Base-by-base conservation (phyloP, 2,888 invertebrate species). In the Odontocerum albicorne region DNA sequence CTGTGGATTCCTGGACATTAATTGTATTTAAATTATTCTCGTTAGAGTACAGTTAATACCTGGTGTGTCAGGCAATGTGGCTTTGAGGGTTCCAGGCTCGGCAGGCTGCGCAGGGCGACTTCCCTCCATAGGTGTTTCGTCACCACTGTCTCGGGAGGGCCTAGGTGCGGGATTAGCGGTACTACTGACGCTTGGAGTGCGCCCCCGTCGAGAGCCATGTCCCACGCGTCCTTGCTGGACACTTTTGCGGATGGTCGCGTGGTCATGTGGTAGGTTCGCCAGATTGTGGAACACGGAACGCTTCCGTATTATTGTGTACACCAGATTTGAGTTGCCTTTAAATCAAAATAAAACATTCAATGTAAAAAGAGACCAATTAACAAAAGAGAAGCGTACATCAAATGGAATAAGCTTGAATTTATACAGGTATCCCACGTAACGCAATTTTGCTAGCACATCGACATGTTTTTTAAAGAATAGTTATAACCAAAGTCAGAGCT, bases 281-380 rank as follows among this genome's bases (percentile, higher is more conserved):
- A 99, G 78, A 60, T 91, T 87, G 75, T 99, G 97, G 76, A 99
- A 99, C 54, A 98, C 96, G 70, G 92, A 92, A n/a, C 99, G 84
- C 72, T 99, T 99, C 46, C 98, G 85, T 66, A 99, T 99, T 62
- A 99, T 97, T 1, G 98, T 99, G 76, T 99, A 99, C 20, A 99
- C 95, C 65, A 99, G 81, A 78, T 97, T 98, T 1, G 97, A 93
- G 73, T 99, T 99, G n/a, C 93, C 92, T 90, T 66, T 0, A 62
- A 62, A n/a, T 35, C 6, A 35, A 36, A n/a, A 57, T 72, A 71
- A 54, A 70, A 72, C 53, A 70, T n/a, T n/a, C n/a, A n/a, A n/a
- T n/a, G n/a, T n/a, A n/a, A n/a, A n/a, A n/a, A n/a, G n/a, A n/a
- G n/a, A n/a, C n/a, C n/a, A n/a, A n/a, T n/a, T n/a, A n/a, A n/a